Conservation (phyloP, 30 jellyfish, hydroid and myxozoan species). For the Chrysaora quinquecirrha region DNA sequence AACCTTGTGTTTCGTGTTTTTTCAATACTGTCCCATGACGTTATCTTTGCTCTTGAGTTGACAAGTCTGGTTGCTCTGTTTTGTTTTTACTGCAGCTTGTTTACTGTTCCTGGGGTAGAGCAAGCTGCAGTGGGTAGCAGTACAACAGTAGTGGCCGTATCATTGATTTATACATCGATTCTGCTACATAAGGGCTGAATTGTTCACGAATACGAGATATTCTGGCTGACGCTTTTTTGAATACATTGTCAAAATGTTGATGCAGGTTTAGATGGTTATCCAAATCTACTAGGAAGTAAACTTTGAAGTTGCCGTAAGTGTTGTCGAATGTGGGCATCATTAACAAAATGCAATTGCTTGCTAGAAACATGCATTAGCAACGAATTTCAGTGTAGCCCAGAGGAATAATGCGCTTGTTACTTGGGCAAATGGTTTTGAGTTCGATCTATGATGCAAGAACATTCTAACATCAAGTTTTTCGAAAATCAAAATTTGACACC, state of each 20-base stretch:
- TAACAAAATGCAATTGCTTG: too few species aligned
- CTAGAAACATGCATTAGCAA: too few species aligned
- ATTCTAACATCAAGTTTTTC: too few species aligned
- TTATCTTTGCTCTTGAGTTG: slow-evolving; percentile 27
- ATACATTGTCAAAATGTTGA: slow-evolving; percentile 56
- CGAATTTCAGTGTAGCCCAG: too few species aligned
- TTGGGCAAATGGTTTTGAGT: too few species aligned
- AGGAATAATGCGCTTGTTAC: too few species aligned
- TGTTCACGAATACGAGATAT: slow-evolving; percentile 49
- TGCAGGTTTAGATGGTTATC: slow-evolving; percentile 65
- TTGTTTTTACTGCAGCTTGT: slow-evolving; percentile 20
- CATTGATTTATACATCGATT: slow-evolving; percentile 49
- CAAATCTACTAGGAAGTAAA: too few species aligned
- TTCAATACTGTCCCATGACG: slow-evolving; percentile 36
- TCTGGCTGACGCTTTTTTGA: slow-evolving; percentile 56
- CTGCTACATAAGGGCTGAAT: slow-evolving; percentile 45
- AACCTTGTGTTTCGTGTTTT: slow-evolving; percentile 30
- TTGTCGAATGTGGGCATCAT: too few species aligned
- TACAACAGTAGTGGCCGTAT: slow-evolving; percentile 61
- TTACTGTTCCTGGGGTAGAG: slow-evolving; percentile 59
- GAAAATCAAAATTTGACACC: too few species aligned
- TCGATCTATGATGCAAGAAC: too few species aligned
- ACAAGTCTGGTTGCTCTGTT: slow-evolving; percentile 39
- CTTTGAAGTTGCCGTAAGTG: too few species aligned
- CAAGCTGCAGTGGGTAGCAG: slow-evolving; percentile 68